phyloP scores from a whole-genome alignment of 1,140 invertebrate species.

The Pseudobourletiella spinata region DNA sequence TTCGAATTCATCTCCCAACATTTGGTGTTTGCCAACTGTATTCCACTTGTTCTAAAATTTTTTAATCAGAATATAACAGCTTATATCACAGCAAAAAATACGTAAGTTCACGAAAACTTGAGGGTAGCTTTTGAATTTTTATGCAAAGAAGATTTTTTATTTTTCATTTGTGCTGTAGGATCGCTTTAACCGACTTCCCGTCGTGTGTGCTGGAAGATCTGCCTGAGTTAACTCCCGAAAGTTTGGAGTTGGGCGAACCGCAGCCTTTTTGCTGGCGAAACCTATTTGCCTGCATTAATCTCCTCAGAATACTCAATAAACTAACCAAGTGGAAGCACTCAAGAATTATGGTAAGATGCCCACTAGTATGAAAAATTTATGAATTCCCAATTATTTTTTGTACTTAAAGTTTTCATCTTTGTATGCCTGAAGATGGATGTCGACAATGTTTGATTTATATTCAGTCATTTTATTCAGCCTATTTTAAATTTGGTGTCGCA shows the following conservation, averaged over 20 bases:
- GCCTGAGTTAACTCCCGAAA: conserved; percentile 86
- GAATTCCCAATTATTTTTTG: conserved; percentile 6
- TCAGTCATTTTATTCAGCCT: no score
- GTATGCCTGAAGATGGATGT: background rate
- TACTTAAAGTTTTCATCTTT: conserved; percentile 5
- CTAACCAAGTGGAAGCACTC: conserved; percentile 99
- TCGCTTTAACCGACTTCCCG: conserved; percentile 90
- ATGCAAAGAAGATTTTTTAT: no score
- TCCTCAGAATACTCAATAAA: conserved; percentile 94
- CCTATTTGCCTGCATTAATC: conserved; percentile 95
- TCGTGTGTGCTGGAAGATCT: conserved; percentile 93
- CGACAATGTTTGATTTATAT: no score
- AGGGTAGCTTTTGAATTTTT: conserved; percentile 5
- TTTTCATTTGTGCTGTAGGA: no score
- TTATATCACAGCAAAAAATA: conserved; percentile 91
- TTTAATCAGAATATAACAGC: conserved; percentile 97
- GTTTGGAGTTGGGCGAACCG: conserved; percentile 79
- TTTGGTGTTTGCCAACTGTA: conserved; percentile 98
- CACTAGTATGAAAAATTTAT: no score
- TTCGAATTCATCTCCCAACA: conserved; percentile 99
- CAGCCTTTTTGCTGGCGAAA: conserved; percentile 93
- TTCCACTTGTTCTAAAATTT: conserved; percentile 96
- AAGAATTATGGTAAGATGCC: conserved; percentile 81
- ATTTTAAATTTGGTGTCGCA: no score
- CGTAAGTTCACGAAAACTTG: no score